Conservation (phyloP, 2,888 invertebrate genomes). For the Leistus spinibarbis region DNA sequence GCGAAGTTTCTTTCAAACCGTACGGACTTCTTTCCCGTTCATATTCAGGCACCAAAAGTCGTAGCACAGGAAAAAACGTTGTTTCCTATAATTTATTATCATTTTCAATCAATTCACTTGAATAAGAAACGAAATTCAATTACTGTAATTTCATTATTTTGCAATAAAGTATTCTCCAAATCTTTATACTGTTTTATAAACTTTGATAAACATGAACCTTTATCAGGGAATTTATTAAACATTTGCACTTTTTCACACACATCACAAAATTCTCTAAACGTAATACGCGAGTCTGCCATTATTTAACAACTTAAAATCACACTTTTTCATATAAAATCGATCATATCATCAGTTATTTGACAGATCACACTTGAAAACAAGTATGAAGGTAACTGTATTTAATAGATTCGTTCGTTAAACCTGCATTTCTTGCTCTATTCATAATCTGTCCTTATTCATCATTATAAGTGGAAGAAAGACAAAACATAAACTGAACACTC, state of each 20-base stretch:
- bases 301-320: neutral
- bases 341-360: neutral
- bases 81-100: constrained; percentile 51
- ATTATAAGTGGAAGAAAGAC: too few relatives aligned
- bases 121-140: constrained; percentile 34
- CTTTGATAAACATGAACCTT: constrained; percentile 58
- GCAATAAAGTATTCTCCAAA: constrained; percentile 51
- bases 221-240: constrained; percentile 57
- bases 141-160: constrained; percentile 49
- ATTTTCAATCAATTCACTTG: neutral
- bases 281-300: constrained; percentile 25
- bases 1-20: constrained; percentile 78
- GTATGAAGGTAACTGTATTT: neutral
- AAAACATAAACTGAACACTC: too few relatives aligned
- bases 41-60: constrained; percentile 77
- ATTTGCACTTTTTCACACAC: constrained; percentile 67
- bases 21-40: constrained; percentile 83
- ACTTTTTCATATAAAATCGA: neutral
- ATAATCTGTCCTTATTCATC: too few relatives aligned
- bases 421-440: neutral
- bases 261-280: constrained; percentile 64
- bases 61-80: constrained; percentile 74
- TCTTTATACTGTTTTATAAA: constrained; percentile 61
- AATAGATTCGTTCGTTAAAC: neutral
- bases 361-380: neutral